These are phyloP conservation scores for Hippoglossus stenolepis DNA, from an alignment of 2,113 vertebrate species.

Conservation along the genomic window DNA sequence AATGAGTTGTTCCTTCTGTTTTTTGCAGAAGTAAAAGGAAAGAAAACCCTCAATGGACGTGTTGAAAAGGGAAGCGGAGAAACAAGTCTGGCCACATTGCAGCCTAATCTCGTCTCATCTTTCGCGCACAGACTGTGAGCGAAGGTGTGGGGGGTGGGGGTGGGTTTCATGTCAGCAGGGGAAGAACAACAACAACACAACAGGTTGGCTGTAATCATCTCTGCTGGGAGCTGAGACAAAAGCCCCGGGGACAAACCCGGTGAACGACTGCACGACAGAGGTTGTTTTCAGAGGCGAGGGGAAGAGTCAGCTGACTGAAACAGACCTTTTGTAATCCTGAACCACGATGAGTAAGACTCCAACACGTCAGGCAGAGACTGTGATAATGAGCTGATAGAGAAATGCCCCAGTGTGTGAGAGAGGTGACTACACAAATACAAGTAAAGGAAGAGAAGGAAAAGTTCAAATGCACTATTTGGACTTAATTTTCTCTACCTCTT, in stretches of 20 bases:
- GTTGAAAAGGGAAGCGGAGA: constrained; percentile 46
- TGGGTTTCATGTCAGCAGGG: constrained; percentile 30
- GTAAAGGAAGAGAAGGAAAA: background rate
- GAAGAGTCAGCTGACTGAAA: constrained; percentile 29
- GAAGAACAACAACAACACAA: constrained; percentile 13
- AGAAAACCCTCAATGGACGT: background rate
- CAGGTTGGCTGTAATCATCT: constrained; percentile 2
- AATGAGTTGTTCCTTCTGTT: background rate
- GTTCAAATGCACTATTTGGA: background rate
- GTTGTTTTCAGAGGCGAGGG: constrained; percentile 30
- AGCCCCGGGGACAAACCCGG: constrained; percentile 31
- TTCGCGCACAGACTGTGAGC: background rate
- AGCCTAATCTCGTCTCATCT: constrained; percentile 19
- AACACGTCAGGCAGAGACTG: constrained; percentile 5
- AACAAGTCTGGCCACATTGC: constrained; percentile 62
- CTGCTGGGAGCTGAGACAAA: constrained; percentile 11
- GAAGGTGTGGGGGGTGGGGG: background rate
- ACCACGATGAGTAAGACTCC: background rate
- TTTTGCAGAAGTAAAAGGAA: constrained; percentile 65
- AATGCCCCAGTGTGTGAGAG: too few relatives aligned
- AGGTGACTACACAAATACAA: too few relatives aligned
- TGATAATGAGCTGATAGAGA: too few relatives aligned
- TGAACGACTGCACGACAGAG: background rate
- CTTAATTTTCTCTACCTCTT: constrained; percentile 54
- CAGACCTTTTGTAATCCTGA: constrained; percentile 13